Percentiles rank a stretch among this genome's conserved stretches.
Evolutionary conservation across 2,797 vertebrate species (phyloP).

Genomic region (Eremophila alpestris): DNA sequence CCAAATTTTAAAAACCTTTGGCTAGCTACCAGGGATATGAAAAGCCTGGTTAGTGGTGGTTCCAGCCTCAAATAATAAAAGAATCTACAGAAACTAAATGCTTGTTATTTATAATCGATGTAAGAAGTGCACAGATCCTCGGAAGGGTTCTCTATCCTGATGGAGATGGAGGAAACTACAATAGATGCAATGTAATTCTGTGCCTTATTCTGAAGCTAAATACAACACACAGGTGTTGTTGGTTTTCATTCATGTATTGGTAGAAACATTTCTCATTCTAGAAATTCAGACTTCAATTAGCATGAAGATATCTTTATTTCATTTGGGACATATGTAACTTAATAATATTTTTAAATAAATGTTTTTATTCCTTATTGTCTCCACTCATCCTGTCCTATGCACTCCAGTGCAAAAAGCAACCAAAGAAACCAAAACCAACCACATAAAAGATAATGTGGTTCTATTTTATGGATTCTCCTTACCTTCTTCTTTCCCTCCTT

Average conservation of each 20-base stretch:
- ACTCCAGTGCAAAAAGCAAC: not conserved
- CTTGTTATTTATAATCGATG: not conserved
- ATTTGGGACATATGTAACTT: not conserved
- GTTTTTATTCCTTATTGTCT: not conserved
- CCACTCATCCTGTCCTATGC: not conserved
- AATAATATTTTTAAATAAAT: not conserved
- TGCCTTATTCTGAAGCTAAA: not conserved
- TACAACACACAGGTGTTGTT: not conserved
- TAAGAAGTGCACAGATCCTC: not conserved
- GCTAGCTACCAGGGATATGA: not conserved
- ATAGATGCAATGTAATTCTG: not conserved
- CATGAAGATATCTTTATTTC: not conserved
- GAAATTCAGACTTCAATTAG: not conserved
- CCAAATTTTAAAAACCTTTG: not conserved
- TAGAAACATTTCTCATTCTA: not conserved
- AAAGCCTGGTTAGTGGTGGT: not conserved
- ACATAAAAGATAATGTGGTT: not conserved
- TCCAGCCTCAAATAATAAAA: not conserved
- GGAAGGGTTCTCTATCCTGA: not conserved
- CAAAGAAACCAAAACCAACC: not conserved
- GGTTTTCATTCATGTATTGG: not conserved
- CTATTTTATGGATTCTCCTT: not conserved
- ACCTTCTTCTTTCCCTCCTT: not conserved
- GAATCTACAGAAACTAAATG: not conserved
- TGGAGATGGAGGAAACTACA: not conserved